phyloP scores from a whole-genome alignment of 2,113 vertebrate genomes.

The Indicator maculatus region DNA sequence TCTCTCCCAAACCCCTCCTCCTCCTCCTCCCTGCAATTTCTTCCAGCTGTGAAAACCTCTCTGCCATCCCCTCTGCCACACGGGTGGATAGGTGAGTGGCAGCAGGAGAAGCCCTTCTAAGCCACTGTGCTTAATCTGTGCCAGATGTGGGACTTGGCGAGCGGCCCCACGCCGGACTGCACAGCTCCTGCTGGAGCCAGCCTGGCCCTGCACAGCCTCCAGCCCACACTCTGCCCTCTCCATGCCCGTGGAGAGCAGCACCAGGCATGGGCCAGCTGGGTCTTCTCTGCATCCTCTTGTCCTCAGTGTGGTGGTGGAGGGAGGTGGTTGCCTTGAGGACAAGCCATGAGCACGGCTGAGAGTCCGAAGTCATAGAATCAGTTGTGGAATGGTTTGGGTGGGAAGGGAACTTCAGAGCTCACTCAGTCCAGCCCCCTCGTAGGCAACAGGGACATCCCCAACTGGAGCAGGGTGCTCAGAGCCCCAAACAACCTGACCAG shows the following conservation, averaged over 20 bases:
- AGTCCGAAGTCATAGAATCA: no score
- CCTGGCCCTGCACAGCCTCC: neutral
- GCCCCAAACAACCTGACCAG: no score
- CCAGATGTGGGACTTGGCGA: constrained; percentile 79
- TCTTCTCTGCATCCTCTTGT: neutral
- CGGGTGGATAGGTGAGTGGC: constrained; percentile 81
- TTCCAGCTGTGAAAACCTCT: constrained; percentile 90
- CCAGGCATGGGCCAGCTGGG: neutral
- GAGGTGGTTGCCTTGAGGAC: neutral
- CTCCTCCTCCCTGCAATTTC: constrained; percentile 78
- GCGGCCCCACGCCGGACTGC: neutral
- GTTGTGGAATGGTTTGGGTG: no score
- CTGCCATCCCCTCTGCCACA: constrained; percentile 82
- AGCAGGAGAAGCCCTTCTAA: constrained; percentile 75
- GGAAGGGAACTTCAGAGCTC: no score
- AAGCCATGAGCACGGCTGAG: neutral
- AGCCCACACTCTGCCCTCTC: neutral
- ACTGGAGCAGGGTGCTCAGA: no score
- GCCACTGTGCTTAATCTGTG: constrained; percentile 80
- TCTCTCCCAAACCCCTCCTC: constrained; percentile 76
- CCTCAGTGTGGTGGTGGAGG: fast-evolving
- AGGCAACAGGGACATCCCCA: no score
- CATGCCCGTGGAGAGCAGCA: neutral
- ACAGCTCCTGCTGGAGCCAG: constrained; percentile 15
- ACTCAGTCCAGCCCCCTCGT: no score